phyloP scores from a whole-genome alignment of 2,888 invertebrate genomes.

The Caenorhabditis angaria region DNA sequence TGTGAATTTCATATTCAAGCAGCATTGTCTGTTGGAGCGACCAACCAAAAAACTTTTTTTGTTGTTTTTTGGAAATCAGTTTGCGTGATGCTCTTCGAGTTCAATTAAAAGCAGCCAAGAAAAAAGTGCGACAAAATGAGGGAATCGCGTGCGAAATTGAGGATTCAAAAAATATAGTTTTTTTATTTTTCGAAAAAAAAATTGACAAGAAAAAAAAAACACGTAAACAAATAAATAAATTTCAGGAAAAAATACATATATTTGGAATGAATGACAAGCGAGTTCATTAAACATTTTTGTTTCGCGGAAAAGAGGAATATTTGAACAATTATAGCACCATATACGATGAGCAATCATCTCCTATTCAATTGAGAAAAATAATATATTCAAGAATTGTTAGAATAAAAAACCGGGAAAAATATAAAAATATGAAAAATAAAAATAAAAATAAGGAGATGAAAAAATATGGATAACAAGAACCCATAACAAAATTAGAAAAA shows the following conservation, averaged over 20 bases:
- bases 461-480: conserved; percentile 4
- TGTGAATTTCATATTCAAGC: too few species aligned
- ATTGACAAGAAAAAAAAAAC: conserved; percentile 22
- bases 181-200: background rate
- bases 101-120: background rate
- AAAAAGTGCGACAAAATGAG: conserved; percentile 10
- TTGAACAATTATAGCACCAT: background rate
- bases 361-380: background rate
- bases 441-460: background rate
- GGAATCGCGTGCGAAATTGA: conserved; percentile 5
- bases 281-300: background rate
- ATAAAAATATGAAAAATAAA: background rate
- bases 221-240: conserved; percentile 21
- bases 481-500: background rate
- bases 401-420: background rate
- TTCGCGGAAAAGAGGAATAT: background rate
- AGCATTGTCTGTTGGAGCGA: too few species aligned
- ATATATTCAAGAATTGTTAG: background rate
- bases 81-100: background rate
- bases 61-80: too few species aligned
- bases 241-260: background rate
- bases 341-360: background rate
- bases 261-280: background rate
- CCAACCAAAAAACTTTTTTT: too few species aligned
- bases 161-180: background rate